Evolutionary conservation across 1,140 invertebrate species (phyloP), one percentile per base, ranked within the genome.

Genomic region (Aphelinus certus): DNA sequence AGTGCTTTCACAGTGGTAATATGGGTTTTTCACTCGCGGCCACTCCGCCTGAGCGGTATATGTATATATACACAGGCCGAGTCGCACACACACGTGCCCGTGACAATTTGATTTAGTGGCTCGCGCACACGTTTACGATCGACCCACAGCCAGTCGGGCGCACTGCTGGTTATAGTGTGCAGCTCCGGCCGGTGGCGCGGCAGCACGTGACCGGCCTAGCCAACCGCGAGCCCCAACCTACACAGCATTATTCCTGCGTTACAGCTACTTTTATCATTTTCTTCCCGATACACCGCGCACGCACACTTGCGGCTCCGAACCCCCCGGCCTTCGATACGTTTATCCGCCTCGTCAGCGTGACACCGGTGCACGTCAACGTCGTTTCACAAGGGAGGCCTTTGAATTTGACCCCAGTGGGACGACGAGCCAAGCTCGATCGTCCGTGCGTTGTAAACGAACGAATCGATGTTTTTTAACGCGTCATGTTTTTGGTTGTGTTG

Each of bases 401-500:
- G 26, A 26, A 26, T 26, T 26, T 26, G 26, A 26, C 26, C 26
- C 26, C 26, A 26, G 26, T 26, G 26, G 26, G 26, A 26, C 26
- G 26, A 26, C 26, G 26, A 26, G 26, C 26, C 26, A 26, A 26
- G 26, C 26, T 26, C 26, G 26, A 26, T 26, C 26, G 26, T 26
- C 26, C 26, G 26, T 26, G 26, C 26, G 26, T 26, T 26, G 26
- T 26, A 26, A 26, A 26, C 26, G 45, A 9, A 47, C 42, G 6
- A 53, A 3, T 66, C 46, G 26, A 26, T 26, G 26, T 26, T 26
- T 26, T 26, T 26, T 26, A 26, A 26, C 49, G n/a, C 26, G 62
- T 26, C 26, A 26, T 26, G 62, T 77, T 79, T 77, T 80, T 69
- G 77, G 82, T 85, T 79, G 81, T 85, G 87, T 92, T 91, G 7